Conservation (phyloP, 1,140 invertebrate species). For the Drosophila kikkawai region DNA sequence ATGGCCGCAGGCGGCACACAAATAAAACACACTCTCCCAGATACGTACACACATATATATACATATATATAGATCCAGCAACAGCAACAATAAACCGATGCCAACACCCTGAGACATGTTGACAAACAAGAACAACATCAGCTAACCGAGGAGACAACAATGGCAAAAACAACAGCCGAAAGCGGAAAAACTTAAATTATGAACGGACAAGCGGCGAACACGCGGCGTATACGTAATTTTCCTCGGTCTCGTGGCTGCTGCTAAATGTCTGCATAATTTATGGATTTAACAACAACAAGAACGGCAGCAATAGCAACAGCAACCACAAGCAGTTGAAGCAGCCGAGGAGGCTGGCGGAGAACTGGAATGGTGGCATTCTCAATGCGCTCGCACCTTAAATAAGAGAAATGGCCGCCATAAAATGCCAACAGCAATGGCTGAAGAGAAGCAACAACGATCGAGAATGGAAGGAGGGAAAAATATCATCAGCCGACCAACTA, state of each 20-base stretch:
- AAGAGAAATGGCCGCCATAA: conserved; percentile 65
- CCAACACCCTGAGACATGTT: conserved; percentile 58
- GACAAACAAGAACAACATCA: conserved; percentile 59
- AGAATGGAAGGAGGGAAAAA: conserved; percentile 14
- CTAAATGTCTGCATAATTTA: conserved; percentile 80
- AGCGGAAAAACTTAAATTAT: conserved; percentile 51
- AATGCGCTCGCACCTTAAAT: conserved; percentile 60
- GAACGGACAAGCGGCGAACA: conserved; percentile 42
- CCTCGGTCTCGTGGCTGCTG: conserved; percentile 50
- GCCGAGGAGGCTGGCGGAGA: not conserved
- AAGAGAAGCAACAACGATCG: conserved; percentile 29
- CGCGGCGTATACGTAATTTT: conserved; percentile 73
- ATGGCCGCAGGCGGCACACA: conserved; percentile 65
- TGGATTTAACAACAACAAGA: conserved; percentile 50
- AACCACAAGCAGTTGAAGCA: conserved; percentile 12
- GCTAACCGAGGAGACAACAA: conserved; percentile 37
- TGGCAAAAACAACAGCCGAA: conserved; percentile 27
- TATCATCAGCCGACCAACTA: conserved; percentile 63
- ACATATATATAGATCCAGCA: conserved; percentile 18
- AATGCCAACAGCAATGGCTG: conserved; percentile 33
- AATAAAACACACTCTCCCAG: conserved; percentile 40
- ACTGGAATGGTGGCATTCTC: conserved; percentile 16
- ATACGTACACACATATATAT: conserved; percentile 10
- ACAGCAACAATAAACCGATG: conserved; percentile 22
- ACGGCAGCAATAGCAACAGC: conserved; percentile 6